These are phyloP conservation scores for Poeciliopsis retropinna DNA, from an alignment of 2,113 vertebrate species.

Conservation along the genomic window DNA sequence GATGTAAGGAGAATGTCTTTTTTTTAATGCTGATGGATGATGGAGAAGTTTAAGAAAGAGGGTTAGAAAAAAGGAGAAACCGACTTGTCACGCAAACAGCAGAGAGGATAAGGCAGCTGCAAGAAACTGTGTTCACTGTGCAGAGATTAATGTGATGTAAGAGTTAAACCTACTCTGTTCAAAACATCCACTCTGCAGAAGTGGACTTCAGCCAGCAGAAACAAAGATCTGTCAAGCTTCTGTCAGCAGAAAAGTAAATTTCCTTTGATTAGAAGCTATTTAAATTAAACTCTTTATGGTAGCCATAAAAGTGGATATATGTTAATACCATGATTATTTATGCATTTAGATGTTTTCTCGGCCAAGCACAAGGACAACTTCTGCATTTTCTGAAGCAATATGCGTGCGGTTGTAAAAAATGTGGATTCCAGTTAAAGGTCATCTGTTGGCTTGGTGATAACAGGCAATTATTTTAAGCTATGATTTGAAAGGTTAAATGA, in stretches of 20 bases:
- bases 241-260: conserved; percentile 7
- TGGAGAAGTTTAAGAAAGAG: conserved; percentile 21
- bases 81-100: conserved; percentile 67
- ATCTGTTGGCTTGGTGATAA: conserved; percentile 6
- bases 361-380: background rate
- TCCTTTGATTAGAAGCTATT: conserved; percentile 13
- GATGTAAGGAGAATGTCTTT: conserved; percentile 55
- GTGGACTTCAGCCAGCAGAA: background rate
- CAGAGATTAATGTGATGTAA: conserved; percentile 26
- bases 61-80: conserved; percentile 22
- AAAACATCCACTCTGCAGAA: conserved; percentile 28
- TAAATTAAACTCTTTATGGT: conserved; percentile 2
- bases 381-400: background rate
- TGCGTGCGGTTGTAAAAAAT: conserved; percentile 1
- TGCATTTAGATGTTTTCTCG: conserved; percentile 36
- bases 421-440: conserved; percentile 11
- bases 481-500: conserved; percentile 10
- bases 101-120: conserved; percentile 18
- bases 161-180: conserved; percentile 19
- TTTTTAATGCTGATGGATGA: conserved; percentile 19
- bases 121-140: conserved; percentile 25
- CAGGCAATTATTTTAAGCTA: conserved; percentile 7
- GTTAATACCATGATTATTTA: conserved; percentile 13
- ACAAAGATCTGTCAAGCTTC: background rate
- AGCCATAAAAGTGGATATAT: conserved; percentile 1